These are phyloP conservation scores for Microtus montanus DNA, from an alignment of 2,113 vertebrate species.

Conservation along the genomic window DNA sequence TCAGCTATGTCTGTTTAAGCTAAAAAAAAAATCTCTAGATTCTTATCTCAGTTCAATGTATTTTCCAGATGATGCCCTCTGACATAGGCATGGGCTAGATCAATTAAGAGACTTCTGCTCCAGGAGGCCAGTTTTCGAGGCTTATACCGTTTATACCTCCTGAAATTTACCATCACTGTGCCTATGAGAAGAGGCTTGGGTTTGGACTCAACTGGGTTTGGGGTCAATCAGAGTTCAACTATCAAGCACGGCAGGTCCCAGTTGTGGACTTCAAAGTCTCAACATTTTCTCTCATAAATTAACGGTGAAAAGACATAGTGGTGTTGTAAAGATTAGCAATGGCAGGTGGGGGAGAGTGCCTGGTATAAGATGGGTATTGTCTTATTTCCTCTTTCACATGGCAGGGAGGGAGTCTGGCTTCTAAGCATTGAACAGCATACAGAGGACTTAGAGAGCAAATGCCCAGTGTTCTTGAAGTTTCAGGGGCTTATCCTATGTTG, in stretches of 20 bases:
- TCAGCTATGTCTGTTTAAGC: background rate
- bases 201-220: background rate
- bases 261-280: background rate
- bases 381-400: background rate
- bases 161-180: too few relatives aligned
- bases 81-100: background rate
- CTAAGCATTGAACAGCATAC: background rate
- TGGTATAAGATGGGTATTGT: background rate
- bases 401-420: background rate
- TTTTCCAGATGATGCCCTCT: background rate
- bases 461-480: background rate
- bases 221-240: background rate
- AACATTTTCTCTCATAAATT: background rate
- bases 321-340: background rate
- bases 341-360: too few relatives aligned
- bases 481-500: background rate
- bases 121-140: background rate
- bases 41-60: background rate
- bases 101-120: background rate
- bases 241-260: background rate
- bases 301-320: background rate
- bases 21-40: background rate
- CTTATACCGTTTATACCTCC: rapidly evolving
- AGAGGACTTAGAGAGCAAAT: background rate
- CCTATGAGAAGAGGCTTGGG: background rate